Conservation (phyloP, 2,797 vertebrate species). For the Clamator glandarius region DNA sequence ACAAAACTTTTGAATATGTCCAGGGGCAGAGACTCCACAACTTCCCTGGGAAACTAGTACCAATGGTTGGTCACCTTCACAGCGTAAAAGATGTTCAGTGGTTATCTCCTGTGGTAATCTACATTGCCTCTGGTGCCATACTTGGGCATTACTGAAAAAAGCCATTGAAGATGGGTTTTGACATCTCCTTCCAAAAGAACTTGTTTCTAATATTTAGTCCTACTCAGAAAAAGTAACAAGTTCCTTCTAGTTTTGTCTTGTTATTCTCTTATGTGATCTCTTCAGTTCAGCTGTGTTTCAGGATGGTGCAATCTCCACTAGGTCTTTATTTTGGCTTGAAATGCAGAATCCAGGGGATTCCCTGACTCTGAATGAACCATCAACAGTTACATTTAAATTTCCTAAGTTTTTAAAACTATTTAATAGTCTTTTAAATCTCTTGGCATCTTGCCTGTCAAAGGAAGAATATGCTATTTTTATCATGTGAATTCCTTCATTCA, state of each 20-base stretch:
- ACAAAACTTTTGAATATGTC: not conserved
- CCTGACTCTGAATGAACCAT: not conserved
- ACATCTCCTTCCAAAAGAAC: not conserved
- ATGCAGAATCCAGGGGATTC: not conserved
- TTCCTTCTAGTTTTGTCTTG: not conserved
- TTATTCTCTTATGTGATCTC: not conserved
- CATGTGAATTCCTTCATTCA: not conserved
- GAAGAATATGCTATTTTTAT: not conserved
- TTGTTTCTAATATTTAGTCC: not conserved
- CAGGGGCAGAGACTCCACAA: no score
- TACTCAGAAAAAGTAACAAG: not conserved
- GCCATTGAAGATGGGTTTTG: not conserved
- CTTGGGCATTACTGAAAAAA: not conserved
- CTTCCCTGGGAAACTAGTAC: no score
- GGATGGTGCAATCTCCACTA: not conserved
- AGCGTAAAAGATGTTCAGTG: not conserved
- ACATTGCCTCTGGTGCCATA: not conserved
- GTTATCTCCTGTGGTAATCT: not conserved
- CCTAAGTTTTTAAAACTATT: not conserved
- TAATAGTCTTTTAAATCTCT: slow-evolving; percentile 34
- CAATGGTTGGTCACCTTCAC: not conserved
- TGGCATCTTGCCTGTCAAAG: not conserved
- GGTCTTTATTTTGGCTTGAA: not conserved
- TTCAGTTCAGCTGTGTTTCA: not conserved
- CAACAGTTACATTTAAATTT: slow-evolving; percentile 1